Evolutionary conservation across 2,888 invertebrate species (phyloP), one percentile per base, ranked within the genome.

Genomic region (Hyposoter didymator): DNA sequence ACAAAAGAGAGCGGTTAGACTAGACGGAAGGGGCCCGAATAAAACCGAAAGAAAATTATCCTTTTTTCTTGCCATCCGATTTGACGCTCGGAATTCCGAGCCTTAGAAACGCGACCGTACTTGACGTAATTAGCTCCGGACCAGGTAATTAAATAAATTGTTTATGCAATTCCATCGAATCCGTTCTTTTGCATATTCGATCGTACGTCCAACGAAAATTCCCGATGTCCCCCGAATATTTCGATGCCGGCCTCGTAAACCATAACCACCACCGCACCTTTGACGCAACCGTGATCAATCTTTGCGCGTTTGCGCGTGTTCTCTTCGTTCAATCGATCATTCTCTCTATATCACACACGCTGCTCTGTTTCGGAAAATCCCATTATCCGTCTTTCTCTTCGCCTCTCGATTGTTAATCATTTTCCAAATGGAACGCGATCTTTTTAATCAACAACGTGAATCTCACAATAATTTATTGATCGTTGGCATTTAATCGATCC

Each of bases 121-220:
- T 84, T 84, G 86, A 79, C 66, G 82, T 84, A 90, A 91, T 88
- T 87, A 84, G 67, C 64, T 82, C 39, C 82, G 66, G 84, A 78
- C 82, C 82, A 89, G 89, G 90, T 90, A 90, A 90, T 90, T n/a
- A 28, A 28, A 91, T 91, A 90, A 92, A 92, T 92, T 91, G 90
- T 91, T 92, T 93, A 92, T 88, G 91, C 91, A 92, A 92, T 89
- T 87, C 74, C 82, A 87, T 86, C 83, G 85, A 84, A 84, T 52
- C 47, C 67, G 22, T 55, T n/a, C 17, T 55, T 62, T 43, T n/a
- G 22, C 28, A 19, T 8, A 8, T 59, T 35, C 47, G 7, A 67
- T 82, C 81, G 82, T 70, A 64, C 72, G 82, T 87, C 80, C 73
- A 83, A 70, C 43, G 67, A 75, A 80, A 62, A 78, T 76, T 64